Evolutionary conservation across 23 tunicate genomes (phyloP), one percentile per base, ranked within the genome.

Genomic region (Pegea sp.): DNA sequence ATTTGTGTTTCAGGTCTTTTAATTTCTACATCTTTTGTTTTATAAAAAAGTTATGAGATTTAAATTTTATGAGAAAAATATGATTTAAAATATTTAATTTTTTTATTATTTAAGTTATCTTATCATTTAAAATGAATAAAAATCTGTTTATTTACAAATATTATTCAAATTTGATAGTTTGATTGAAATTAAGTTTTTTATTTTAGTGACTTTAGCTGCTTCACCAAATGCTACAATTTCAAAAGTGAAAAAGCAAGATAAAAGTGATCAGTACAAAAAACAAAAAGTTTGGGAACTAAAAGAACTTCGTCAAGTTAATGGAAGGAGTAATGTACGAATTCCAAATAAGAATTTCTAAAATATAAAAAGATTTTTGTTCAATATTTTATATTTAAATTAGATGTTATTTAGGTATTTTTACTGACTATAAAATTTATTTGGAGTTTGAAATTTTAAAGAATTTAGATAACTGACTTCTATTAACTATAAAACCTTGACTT

Each of bases 221-320:
- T 86, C 92, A 16, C 74, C 65, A 0, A 74, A 72, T 44, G 99
- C 75, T 21, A 73, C 50, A 56, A 79, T 91, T 42, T 42, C 70
- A 24, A 74, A 72, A 29, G 60, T 78, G 32, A 91, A 91, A 54
- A 67, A 69, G 34, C 72, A 64, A 52, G 87, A 86, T 27, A 79
- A 84, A 55, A 69, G 76, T n/a, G 99, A 91, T 2, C 34, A 69
- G 5, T 91, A 91, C 60, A 91, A 91, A 44, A 91, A 74, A 46
- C 99, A 91, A 42, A 91, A 80, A 58, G 49, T 56, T 24, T 78
- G 93, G 93, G 76, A 73, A 29, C 59, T 84, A 2, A 69, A 49
- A 46, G 86, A 84, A 59, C 31, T 84, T 7, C 74, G 74, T 31
- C 25, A 32, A 48, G 95, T 84, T 11, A 71, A 84, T 84, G 95